phyloP scores from a whole-genome alignment of 2,888 invertebrate genomes.

The Galerucella pusilla region DNA sequence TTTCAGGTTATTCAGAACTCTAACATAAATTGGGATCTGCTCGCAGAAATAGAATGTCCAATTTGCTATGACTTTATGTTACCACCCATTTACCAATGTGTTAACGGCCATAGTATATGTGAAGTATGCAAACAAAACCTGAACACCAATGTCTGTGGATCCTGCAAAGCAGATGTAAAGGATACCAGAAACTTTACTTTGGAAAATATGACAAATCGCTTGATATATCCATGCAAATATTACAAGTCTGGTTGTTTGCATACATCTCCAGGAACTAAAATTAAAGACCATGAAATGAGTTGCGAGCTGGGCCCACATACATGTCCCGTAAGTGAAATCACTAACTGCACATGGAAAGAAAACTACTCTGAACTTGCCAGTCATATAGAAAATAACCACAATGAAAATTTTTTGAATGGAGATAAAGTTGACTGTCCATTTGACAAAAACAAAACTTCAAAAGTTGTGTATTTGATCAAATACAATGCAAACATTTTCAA shows the following conservation, averaged over 20 bases:
- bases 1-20: conserved; percentile 25
- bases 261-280: conserved; percentile 43
- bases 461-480: conserved; percentile 48
- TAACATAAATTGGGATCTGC: conserved; percentile 44
- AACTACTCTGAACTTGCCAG: conserved; percentile 25
- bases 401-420: conserved; percentile 50
- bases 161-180: conserved; percentile 51
- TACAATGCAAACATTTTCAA: conserved; percentile 53
- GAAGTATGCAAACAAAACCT: conserved; percentile 38
- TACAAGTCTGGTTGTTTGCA: conserved; percentile 52
- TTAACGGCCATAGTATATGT: conserved; percentile 59
- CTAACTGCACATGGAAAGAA: conserved; percentile 36
- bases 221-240: conserved; percentile 58
- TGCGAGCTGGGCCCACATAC: conserved; percentile 48
- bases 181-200: conserved; percentile 57
- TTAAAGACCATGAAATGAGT: conserved; percentile 47
- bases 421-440: conserved; percentile 48
- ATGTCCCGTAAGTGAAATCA: conserved; percentile 48
- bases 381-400: conserved; percentile 50
- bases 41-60: conserved; percentile 57
- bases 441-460: conserved; percentile 31
- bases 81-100: conserved; percentile 59
- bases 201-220: conserved; percentile 52
- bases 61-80: conserved; percentile 59
- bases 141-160: conserved; percentile 50